These are phyloP conservation scores for Drosophila truncata DNA, from an alignment of 1,140 invertebrate genomes.

Conservation along the genomic window DNA sequence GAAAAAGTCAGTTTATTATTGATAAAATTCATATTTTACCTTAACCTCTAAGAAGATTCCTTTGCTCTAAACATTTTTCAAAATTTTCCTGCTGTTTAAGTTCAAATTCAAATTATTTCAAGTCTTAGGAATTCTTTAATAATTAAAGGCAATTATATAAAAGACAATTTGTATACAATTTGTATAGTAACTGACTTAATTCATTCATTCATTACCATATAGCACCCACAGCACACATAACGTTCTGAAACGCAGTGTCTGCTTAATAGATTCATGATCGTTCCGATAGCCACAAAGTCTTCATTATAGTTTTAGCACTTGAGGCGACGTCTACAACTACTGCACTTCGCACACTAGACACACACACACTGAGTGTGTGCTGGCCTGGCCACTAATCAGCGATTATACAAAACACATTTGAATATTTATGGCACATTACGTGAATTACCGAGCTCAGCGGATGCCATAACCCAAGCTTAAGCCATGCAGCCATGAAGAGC, in stretches of 20 bases:
- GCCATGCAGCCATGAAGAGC: constrained; percentile 10
- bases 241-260: constrained; percentile 12
- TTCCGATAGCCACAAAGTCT: constrained; percentile 35
- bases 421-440: constrained; percentile 54
- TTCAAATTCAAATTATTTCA: neutral
- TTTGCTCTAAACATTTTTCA: neutral
- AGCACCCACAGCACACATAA: constrained; percentile 11
- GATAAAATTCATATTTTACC: no score
- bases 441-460: constrained; percentile 28
- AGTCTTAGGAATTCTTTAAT: neutral
- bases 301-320: constrained; percentile 47
- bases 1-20: no score
- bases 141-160: constrained; percentile 1
- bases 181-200: neutral
- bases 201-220: constrained; percentile 15
- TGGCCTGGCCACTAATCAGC: constrained; percentile 22
- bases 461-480: constrained; percentile 24
- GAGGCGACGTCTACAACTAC: constrained; percentile 23
- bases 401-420: constrained; percentile 39
- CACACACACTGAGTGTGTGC: constrained; percentile 11
- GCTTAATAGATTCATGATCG: constrained; percentile 30
- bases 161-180: constrained; percentile 2
- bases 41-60: no score
- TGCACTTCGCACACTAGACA: constrained; percentile 16
- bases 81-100: neutral